A percentile compares a stretch with the other conserved stretches of the same genome.
phyloP scores from a whole-genome alignment of 2,113 vertebrate genomes.

The Beaufortia kweichowensis region DNA sequence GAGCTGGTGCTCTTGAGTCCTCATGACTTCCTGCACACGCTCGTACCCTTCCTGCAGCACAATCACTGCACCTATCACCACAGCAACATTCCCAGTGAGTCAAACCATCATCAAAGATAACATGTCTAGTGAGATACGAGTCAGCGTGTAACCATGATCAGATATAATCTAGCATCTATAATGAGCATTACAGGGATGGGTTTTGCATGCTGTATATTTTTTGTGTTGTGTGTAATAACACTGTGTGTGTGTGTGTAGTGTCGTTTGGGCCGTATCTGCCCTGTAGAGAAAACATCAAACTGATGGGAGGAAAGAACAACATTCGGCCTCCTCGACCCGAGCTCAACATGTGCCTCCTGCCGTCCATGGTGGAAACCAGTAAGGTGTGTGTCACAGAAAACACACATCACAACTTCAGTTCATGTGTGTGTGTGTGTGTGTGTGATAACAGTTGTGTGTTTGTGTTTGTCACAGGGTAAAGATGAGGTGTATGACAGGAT shows the following conservation, averaged over 20 bases:
- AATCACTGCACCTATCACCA: conserved; percentile 99
- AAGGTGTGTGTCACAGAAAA: conserved; percentile 76
- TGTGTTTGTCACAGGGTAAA: conserved; percentile 83
- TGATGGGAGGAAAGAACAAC: conserved; percentile 99
- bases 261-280: conserved; percentile 98
- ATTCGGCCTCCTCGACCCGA: conserved; percentile 95
- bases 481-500: conserved; percentile 97
- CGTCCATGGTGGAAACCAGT: conserved; percentile 97
- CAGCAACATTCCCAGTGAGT: conserved; percentile 94
- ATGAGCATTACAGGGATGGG: neutral
- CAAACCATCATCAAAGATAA: neutral
- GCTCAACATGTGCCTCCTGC: conserved; percentile 99
- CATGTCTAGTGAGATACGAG: no score
- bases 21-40: conserved; percentile 97
- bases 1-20: conserved; percentile 97
- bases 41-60: conserved; percentile 98
- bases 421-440: conserved; percentile 27
- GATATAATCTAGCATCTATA: no score
- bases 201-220: neutral
- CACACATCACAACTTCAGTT: neutral
- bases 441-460: neutral
- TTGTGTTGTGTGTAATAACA: neutral
- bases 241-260: conserved; percentile 77
- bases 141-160: no score
- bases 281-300: conserved; percentile 98